phyloP scores from a whole-genome alignment of 2,797 vertebrate genomes.

The Pseudochirops corinnae region DNA sequence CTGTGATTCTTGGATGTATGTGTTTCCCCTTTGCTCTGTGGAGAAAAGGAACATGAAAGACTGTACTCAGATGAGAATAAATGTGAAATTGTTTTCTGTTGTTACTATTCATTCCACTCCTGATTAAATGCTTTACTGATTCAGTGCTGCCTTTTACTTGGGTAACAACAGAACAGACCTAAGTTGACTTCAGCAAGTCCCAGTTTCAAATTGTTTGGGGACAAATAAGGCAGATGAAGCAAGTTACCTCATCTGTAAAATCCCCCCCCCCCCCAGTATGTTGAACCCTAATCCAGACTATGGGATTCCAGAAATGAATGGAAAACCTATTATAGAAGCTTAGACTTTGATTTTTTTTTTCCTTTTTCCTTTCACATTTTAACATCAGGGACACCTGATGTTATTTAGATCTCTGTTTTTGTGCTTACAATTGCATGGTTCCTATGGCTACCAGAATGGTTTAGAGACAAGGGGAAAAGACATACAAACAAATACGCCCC shows the following conservation, averaged over 20 bases:
- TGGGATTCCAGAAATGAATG: background rate
- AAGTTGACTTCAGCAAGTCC: background rate
- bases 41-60: background rate
- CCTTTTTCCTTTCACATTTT: background rate
- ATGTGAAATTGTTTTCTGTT: background rate
- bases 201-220: background rate
- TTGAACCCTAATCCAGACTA: background rate
- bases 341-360: background rate
- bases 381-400: background rate
- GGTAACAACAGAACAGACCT: background rate
- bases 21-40: background rate
- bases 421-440: background rate
- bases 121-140: background rate
- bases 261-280: background rate
- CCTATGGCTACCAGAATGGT: background rate
- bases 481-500: background rate
- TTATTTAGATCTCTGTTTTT: slow-evolving; percentile 4
- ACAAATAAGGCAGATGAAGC: background rate
- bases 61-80: background rate
- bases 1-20: background rate
- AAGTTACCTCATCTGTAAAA: background rate
- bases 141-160: background rate
- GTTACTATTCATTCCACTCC: background rate
- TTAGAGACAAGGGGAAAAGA: background rate
- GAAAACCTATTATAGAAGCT: background rate